Base-by-base conservation (phyloP, 2,888 invertebrate species). In the Sclerodermus sp. region DNA sequence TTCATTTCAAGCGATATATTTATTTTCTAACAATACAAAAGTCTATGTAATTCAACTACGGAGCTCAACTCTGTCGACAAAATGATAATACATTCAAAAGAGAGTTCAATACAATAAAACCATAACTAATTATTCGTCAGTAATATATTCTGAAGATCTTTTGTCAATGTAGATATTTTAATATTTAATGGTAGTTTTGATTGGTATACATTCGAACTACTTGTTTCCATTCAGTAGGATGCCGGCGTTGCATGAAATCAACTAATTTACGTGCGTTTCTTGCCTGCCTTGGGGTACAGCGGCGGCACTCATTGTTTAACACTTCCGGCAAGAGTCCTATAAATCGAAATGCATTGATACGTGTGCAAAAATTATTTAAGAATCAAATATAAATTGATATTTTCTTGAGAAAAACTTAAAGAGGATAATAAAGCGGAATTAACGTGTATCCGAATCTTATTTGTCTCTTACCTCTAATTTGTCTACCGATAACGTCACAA, bases 401-500 rank as follows among this genome's bases (percentile, higher is more conserved):
- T 9, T 9, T 30, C 10, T 9, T 30, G 14, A 31, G 29, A 43
- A 15, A 15, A 40, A 48, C n/a, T n/a, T n/a, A n/a, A n/a, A n/a
- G n/a, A n/a, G n/a, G n/a, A n/a, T n/a, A n/a, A n/a, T 9, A 31
- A 9, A 31, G 12, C 31, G 6, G 31, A 31, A 6, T 6, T 31
- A 31, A 9, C 12, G 31, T 31, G 31, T 12, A 31, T 31, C 8
- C 31, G 8, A 31, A 31, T 31, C 12, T 6, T 31, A 31, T 8
- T n/a, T n/a, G n/a, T 16, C 55, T 60, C 68, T 73, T 74, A 86
- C 86, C 81, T 82, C 83, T 86, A 34, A 87, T 78, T 72, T 84
- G 84, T 50, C 78, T 78, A 53, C 86, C 86, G 46, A 85, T 75
- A 50, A 79, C 76, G 73, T 86, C 86, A 66, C 86, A 86, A 9